phyloP scores from a whole-genome alignment of 1,140 invertebrate species.

The Holotrichia oblita region DNA sequence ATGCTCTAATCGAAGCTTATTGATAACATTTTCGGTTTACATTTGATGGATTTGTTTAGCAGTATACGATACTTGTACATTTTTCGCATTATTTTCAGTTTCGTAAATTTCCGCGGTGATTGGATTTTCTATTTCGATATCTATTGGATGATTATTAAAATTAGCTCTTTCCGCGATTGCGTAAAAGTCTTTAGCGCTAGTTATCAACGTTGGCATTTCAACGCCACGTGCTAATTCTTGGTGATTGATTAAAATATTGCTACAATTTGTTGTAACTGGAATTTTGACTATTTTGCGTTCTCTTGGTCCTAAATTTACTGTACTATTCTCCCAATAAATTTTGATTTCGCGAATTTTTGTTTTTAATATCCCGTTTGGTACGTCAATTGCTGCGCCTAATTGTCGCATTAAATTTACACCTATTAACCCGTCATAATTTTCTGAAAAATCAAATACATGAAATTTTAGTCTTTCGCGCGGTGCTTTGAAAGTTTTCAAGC shows the following conservation, averaged over 20 bases:
- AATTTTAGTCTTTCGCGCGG: neutral
- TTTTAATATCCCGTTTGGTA: neutral
- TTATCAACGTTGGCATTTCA: constrained; percentile 7
- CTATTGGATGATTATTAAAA: constrained; percentile 18
- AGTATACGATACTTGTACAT: neutral
- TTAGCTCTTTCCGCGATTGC: constrained; percentile 20
- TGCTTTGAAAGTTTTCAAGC: constrained; percentile 24
- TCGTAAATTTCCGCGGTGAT: constrained; percentile 5
- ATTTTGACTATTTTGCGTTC: constrained; percentile 27
- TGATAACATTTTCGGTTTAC: neutral
- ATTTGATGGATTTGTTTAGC: neutral
- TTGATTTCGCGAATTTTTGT: constrained; percentile 31
- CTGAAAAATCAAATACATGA: constrained; percentile 19
- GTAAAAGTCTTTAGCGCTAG: constrained; percentile 17
- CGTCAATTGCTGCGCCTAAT: constrained; percentile 15
- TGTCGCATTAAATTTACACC: neutral
- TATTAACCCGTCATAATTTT: constrained; percentile 19
- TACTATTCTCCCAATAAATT: constrained; percentile 8
- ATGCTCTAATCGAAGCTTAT: constrained; percentile 22
- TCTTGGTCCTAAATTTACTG: constrained; percentile 23
- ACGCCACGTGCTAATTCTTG: constrained; percentile 23
- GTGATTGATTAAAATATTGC: constrained; percentile 15
- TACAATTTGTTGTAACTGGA: constrained; percentile 4
- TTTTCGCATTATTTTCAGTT: neutral
- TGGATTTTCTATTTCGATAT: constrained; percentile 9